Evolutionary conservation across 2,888 invertebrate species (phyloP).

Genomic region (Fissipunctia ypsillon): DNA sequence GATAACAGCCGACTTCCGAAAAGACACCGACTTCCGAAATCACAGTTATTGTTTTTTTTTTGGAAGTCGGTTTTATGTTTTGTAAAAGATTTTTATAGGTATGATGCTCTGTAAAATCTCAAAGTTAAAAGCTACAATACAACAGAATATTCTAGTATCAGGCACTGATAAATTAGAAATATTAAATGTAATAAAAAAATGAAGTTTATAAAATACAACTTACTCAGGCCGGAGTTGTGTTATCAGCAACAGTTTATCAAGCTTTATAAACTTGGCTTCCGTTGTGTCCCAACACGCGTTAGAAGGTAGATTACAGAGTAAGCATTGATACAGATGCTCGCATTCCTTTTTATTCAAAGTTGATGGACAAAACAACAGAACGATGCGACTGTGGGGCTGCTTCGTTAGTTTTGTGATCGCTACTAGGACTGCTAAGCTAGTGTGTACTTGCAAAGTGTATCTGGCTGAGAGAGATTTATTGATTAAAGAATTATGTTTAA

Average conservation of each 20-base stretch:
- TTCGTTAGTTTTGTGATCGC: not conserved
- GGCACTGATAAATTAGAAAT: not conserved
- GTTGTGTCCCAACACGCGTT: conserved; percentile 18
- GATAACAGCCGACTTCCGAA: too few relatives aligned
- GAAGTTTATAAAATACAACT: conserved; percentile 21
- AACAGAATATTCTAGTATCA: not conserved
- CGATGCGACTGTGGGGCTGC: not conserved
- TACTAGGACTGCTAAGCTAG: not conserved
- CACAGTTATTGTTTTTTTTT: too few relatives aligned
- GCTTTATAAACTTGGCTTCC: conserved; percentile 55
- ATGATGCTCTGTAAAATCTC: too few relatives aligned
- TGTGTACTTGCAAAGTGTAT: too few relatives aligned
- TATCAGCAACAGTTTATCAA: conserved; percentile 42
- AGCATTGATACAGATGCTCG: not conserved
- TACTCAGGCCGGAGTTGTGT: conserved; percentile 28
- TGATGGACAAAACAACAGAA: not conserved
- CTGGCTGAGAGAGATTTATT: too few relatives aligned
- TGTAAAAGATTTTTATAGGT: too few relatives aligned
- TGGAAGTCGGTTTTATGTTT: too few relatives aligned
- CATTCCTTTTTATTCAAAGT: too few relatives aligned
- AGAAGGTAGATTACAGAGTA: conserved; percentile 24
- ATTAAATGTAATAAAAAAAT: not conserved
- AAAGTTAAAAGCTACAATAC: not conserved
- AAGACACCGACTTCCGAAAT: too few relatives aligned
- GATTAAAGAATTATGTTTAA: too few relatives aligned